These are phyloP conservation scores for Mythimna lalbum DNA, from an alignment of 2,888 invertebrate species.

Conservation along the genomic window DNA sequence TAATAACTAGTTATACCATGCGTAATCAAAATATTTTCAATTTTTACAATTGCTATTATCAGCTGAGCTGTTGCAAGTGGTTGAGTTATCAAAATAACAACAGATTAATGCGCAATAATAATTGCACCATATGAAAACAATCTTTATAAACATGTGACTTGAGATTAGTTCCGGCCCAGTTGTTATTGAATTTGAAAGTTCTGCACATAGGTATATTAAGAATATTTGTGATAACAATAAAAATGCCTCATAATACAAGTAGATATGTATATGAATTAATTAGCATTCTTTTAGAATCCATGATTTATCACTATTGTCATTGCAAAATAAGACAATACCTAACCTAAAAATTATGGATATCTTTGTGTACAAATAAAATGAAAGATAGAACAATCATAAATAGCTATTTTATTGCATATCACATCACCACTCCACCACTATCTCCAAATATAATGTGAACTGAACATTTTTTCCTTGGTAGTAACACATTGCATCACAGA, in stretches of 20 bases:
- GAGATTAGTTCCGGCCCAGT: slow-evolving; percentile 6
- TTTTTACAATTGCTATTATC: neutral
- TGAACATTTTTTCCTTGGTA: slow-evolving; percentile 75
- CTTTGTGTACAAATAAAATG: slow-evolving; percentile 34
- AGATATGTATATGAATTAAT: too few relatives aligned
- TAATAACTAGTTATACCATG: neutral
- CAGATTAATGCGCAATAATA: neutral
- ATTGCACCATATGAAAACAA: neutral
- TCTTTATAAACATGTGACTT: slow-evolving; percentile 10
- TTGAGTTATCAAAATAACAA: slow-evolving; percentile 4
- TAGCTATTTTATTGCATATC: slow-evolving; percentile 70
- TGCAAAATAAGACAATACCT: slow-evolving; percentile 11
- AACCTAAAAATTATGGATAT: slow-evolving; percentile 35
- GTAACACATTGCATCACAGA: slow-evolving; percentile 74
- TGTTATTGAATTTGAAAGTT: neutral
- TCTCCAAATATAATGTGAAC: slow-evolving; percentile 54
- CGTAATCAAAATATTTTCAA: neutral
- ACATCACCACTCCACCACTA: slow-evolving; percentile 62
- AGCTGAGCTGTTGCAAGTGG: neutral
- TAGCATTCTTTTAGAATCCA: neutral
- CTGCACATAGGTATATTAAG: too few relatives aligned
- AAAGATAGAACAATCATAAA: slow-evolving; percentile 63
- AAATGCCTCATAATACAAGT: neutral
- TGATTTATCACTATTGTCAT: neutral
- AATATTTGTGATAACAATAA: neutral